Base-by-base conservation (phyloP, 2,888 invertebrate species). In the Nesidiocoris tenuis region DNA sequence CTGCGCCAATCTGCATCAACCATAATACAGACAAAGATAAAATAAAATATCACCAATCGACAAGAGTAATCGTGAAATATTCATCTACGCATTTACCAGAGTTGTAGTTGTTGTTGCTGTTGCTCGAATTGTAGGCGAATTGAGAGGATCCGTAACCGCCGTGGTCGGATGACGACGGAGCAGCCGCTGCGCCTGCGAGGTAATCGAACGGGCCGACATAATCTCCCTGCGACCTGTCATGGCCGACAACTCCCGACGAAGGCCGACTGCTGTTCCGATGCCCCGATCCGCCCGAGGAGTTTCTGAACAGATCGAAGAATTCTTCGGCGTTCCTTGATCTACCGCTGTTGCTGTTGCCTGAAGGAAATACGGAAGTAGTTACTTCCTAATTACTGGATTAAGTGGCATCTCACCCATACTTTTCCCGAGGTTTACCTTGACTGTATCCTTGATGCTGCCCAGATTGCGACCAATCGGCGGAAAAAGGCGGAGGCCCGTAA, bases 231-330 rank as follows among this genome's bases (percentile, higher is more conserved):
- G 12, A 19, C 59, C 39, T 3, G 12, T 39, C 39, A 39, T 39
- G 39, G 39, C 39, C 12, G 12, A 39, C 39, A 3, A 12, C 12
- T 7, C 39, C 12, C 12, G 39, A 39, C 39, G 39, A 39, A 7
- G 70, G 57, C 2, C 16, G 39, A 17, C 22, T 59, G 59, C 59
- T 63, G 18, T 54, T 61, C 1, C 56, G 7, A 9, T 39, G 23
- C 5, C 24, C 54, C 12, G 23, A 16, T 5, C 39, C 25, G 5
- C 72, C 61, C 17, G 61, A 18, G 12, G 39, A 39, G 39, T 39
- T 39, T 39, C 72, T n/a, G 63, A 72, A 72, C 55, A 72, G 39
- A 22, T 72, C 72, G 21, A 72, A 72, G 39, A 72, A 72, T 54
- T 72, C 72, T 21, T 72, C 72, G 18, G 72, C 72, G 16, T 72